Conservation (phyloP, 2,888 invertebrate genomes). For the Perizoma flavofasciatum region DNA sequence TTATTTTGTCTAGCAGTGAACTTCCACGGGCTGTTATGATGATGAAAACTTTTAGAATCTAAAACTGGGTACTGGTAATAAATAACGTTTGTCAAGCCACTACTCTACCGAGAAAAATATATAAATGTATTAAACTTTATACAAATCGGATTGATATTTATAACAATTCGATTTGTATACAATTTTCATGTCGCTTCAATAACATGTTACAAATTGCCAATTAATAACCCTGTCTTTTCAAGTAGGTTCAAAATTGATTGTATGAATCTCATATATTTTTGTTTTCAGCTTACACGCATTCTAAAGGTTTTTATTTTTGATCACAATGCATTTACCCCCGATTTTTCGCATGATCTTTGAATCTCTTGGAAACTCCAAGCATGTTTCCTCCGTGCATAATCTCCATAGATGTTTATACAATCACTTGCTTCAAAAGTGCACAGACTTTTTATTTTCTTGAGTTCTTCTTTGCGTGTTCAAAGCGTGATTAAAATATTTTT, state of each 20-base stretch:
- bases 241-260: constrained; percentile 41
- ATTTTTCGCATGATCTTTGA: constrained; percentile 55
- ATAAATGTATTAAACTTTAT: too few relatives aligned
- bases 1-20: too few relatives aligned
- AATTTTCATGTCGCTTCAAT: too few relatives aligned
- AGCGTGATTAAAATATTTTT: constrained; percentile 47
- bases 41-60: too few relatives aligned
- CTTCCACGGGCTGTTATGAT: too few relatives aligned
- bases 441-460: constrained; percentile 42
- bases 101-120: too few relatives aligned
- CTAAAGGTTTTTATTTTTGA: constrained; percentile 43
- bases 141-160: too few relatives aligned
- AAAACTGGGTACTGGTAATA: too few relatives aligned
- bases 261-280: constrained; percentile 49
- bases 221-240: too few relatives aligned
- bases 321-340: constrained; percentile 33
- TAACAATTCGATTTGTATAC: too few relatives aligned
- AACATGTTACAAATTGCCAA: too few relatives aligned
- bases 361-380: constrained; percentile 53
- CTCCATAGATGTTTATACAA: constrained; percentile 55
- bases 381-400: constrained; percentile 68
- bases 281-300: constrained; percentile 58
- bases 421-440: constrained; percentile 63
- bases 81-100: too few relatives aligned
- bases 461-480: constrained; percentile 52